Evolutionary conservation across 2,888 invertebrate genomes (phyloP).

Genomic region (Eupithecia insigniata): DNA sequence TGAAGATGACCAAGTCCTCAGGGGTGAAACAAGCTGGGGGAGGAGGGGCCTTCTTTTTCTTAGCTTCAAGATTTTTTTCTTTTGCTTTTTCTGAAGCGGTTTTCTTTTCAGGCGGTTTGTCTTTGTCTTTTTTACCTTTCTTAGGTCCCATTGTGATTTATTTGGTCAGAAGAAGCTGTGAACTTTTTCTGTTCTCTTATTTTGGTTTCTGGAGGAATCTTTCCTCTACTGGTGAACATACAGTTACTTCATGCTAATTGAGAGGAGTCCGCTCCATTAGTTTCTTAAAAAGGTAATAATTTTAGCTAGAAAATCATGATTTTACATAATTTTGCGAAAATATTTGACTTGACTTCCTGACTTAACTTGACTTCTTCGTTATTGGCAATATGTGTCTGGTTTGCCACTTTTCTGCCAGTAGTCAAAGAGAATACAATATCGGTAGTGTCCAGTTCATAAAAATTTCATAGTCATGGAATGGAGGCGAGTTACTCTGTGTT

Average conservation of each 20-base stretch:
- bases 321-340: no score
- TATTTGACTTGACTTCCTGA: no score
- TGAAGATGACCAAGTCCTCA: slow-evolving; percentile 68
- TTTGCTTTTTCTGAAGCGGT: slow-evolving; percentile 29
- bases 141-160: slow-evolving; percentile 9
- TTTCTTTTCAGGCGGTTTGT: slow-evolving; percentile 26
- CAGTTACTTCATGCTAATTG: neutral
- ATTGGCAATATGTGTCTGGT: no score
- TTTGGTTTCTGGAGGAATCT: neutral
- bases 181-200: neutral
- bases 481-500: no score
- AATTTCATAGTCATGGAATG: no score
- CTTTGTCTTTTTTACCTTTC: slow-evolving; percentile 58
- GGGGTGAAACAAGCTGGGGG: slow-evolving; percentile 71
- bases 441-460: no score
- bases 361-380: no score
- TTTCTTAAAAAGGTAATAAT: neutral
- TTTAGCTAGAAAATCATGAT: neutral
- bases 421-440: no score
- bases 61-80: slow-evolving; percentile 58
- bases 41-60: slow-evolving; percentile 72
- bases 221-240: neutral
- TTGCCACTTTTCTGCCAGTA: no score
- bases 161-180: neutral
- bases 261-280: neutral